phyloP scores from a whole-genome alignment of 1,140 invertebrate genomes.

The Muscidifurax raptorellus region DNA sequence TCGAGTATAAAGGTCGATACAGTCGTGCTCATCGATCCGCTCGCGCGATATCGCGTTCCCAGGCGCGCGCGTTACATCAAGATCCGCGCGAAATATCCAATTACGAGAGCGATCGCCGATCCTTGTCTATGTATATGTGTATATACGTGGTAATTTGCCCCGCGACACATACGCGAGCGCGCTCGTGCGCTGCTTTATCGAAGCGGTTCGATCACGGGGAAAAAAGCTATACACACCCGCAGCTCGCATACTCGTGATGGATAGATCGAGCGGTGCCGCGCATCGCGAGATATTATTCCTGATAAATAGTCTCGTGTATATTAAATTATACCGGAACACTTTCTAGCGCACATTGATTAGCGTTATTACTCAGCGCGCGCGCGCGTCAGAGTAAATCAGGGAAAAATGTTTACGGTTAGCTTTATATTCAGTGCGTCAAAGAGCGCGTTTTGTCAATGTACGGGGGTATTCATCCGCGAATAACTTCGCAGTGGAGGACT shows the following conservation, averaged over 20 bases:
- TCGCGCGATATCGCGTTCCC: background rate
- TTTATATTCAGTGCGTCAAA: background rate
- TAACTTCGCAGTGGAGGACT: background rate
- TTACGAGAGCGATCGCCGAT: constrained; percentile 21
- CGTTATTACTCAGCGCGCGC: no score
- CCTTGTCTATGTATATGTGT: background rate
- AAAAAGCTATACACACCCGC: background rate
- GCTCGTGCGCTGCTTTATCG: background rate
- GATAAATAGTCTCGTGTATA: background rate
- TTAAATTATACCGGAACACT: constrained; percentile 20
- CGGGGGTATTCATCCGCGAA: background rate
- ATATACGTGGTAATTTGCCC: background rate
- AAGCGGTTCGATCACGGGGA: background rate
- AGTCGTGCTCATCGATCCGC: constrained; percentile 12
- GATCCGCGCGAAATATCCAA: constrained; percentile 37
- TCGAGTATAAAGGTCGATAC: background rate
- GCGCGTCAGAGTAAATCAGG: no score
- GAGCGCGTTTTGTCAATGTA: background rate
- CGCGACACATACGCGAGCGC: background rate
- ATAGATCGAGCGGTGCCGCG: no score
- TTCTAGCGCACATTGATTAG: background rate
- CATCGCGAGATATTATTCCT: background rate
- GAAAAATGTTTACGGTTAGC: no score
- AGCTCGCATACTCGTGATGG: background rate
- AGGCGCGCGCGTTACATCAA: background rate